Evolutionary conservation across 1,140 invertebrate species (phyloP).

Genomic region (Scaptomyza pallida): DNA sequence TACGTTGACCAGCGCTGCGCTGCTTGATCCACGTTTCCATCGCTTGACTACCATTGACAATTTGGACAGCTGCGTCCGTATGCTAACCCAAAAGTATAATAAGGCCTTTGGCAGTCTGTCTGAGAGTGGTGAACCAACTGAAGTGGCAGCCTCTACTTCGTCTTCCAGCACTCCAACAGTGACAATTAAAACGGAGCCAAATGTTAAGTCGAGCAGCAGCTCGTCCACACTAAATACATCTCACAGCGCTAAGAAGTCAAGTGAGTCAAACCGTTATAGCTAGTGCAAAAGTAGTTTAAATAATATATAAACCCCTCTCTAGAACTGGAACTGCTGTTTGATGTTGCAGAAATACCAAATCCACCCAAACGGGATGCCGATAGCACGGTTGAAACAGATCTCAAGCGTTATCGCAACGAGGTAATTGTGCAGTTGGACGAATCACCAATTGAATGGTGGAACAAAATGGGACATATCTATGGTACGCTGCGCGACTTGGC

Average conservation of each 20-base stretch:
- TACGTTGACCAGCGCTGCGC: constrained; percentile 70
- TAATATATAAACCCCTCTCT: constrained; percentile 7
- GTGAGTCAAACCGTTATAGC: constrained; percentile 45
- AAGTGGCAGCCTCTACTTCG: constrained; percentile 45
- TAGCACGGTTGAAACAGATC: constrained; percentile 68
- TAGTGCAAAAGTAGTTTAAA: not conserved
- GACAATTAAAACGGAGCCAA: constrained; percentile 61
- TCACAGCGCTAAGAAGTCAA: constrained; percentile 58
- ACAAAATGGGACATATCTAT: constrained; percentile 73
- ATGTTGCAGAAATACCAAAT: constrained; percentile 62
- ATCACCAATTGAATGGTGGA: constrained; percentile 77
- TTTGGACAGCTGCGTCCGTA: constrained; percentile 57
- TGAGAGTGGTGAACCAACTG: constrained; percentile 36
- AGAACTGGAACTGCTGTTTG: constrained; percentile 80
- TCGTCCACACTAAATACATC: not conserved
- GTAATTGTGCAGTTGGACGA: constrained; percentile 75
- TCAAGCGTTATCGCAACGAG: constrained; percentile 78
- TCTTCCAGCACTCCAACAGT: constrained; percentile 43
- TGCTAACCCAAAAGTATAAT: constrained; percentile 70
- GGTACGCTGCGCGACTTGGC: constrained; percentile 71
- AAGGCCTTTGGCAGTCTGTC: constrained; percentile 42
- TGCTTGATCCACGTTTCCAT: constrained; percentile 79
- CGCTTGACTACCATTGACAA: constrained; percentile 76
- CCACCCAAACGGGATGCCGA: constrained; percentile 52
- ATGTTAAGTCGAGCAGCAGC: constrained; percentile 37